A percentile compares a stretch with the other conserved stretches of the same genome.
These are phyloP conservation scores for Amazona vittata DNA, from an alignment of 2,113 vertebrate species.

Conservation along the genomic window DNA sequence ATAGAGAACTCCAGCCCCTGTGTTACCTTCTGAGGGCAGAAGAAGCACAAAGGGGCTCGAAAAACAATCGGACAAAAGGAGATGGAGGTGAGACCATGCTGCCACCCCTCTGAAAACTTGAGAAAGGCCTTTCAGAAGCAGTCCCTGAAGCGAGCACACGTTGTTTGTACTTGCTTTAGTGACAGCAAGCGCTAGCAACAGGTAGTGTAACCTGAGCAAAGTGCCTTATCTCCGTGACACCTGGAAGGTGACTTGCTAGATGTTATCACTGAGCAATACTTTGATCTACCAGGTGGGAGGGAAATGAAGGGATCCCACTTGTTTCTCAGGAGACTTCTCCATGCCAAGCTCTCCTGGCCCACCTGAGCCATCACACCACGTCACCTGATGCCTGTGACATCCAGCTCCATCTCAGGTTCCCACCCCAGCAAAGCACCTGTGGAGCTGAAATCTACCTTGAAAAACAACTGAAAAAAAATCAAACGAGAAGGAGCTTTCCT, in stretches of 20 bases:
- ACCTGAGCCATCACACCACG: not conserved
- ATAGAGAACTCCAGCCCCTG: not conserved
- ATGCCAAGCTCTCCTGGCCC: not conserved
- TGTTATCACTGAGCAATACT: not conserved
- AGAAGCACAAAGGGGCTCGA: not conserved
- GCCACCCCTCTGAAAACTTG: not conserved
- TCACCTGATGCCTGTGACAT: not conserved
- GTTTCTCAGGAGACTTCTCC: not conserved
- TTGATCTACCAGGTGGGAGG: constrained; percentile 41
- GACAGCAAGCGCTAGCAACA: not conserved
- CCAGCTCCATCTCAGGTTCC: not conserved
- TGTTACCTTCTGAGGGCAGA: not conserved
- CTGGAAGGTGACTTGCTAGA: not conserved
- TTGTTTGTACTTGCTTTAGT: not conserved
- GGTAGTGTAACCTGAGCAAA: not conserved
- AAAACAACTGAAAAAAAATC: not conserved
- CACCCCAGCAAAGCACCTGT: not conserved
- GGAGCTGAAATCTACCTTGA: not conserved
- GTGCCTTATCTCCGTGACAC: not conserved
- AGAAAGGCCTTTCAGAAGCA: not conserved
- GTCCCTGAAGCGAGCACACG: fast-evolving
- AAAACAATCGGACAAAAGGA: not conserved
- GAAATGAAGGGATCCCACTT: not conserved
- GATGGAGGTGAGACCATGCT: not conserved
- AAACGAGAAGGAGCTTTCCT: not conserved